Percentiles rank a stretch among this genome's conserved stretches.
Conservation (phyloP, 2,113 vertebrate species). For the Cathartes aura region DNA sequence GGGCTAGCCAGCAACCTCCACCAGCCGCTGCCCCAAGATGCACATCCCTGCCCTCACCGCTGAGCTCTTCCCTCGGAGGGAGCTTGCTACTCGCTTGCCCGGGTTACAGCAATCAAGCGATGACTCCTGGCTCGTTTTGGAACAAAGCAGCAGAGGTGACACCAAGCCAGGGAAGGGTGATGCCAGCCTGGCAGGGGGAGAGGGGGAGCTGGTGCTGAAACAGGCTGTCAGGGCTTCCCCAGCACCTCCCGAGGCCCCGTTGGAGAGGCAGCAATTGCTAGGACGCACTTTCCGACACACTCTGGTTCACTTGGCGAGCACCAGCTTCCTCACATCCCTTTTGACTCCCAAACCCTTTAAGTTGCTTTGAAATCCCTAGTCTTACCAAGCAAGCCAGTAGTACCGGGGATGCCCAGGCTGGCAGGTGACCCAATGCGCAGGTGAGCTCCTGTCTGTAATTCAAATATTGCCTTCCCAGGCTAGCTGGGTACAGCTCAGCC, state of each 20-base stretch:
- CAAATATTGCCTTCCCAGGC: not conserved
- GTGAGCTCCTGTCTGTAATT: not conserved
- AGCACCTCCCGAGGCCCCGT: not conserved
- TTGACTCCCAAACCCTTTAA: not conserved
- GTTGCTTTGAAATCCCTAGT: not conserved
- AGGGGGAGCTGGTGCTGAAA: not conserved
- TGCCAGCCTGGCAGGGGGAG: not conserved
- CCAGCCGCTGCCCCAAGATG: not conserved
- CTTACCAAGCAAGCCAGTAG: not conserved
- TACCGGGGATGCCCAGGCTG: rapidly evolving
- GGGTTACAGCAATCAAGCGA: rapidly evolving
- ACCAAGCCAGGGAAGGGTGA: not conserved
- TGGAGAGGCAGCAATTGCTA: rapidly evolving
- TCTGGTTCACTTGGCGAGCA: not conserved
- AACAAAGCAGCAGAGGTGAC: not conserved
- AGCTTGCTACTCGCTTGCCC: not conserved
- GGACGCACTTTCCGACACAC: not conserved
- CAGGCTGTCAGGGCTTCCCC: not conserved
- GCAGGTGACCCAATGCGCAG: rapidly evolving
- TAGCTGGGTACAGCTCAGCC: not conserved
- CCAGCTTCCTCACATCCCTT: not conserved
- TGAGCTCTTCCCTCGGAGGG: not conserved
- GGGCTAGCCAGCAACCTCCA: not conserved
- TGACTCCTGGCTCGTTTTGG: not conserved
- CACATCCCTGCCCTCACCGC: not conserved